Percentiles rank a stretch among this genome's conserved stretches.
Conservation (phyloP, 35 echinoderm and acorn worm species). For the Strongylocentrotus purpuratus region DNA sequence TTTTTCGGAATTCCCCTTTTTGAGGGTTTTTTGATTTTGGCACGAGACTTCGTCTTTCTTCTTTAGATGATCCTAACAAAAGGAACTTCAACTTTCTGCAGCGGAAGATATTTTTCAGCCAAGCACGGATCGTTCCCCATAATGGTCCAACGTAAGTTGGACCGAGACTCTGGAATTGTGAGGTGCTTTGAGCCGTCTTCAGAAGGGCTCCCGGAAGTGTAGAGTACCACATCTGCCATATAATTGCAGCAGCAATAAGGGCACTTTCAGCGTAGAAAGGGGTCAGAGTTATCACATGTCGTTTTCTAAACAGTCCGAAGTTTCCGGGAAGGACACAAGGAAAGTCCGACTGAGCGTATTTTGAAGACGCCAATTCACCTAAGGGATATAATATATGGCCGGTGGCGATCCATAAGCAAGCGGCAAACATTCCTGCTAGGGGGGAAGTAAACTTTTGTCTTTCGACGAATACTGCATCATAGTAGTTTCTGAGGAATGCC, state of each 20-base stretch:
- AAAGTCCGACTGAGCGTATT: neutral
- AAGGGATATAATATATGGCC: neutral
- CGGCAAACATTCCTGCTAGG: neutral
- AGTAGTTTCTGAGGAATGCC: neutral
- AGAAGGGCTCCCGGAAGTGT: neutral
- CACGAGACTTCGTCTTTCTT: neutral
- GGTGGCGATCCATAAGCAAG: neutral
- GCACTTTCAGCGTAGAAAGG: conserved; percentile 22
- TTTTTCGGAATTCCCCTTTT: neutral
- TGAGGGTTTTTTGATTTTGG: neutral
- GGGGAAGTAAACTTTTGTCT: neutral
- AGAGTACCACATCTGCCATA: neutral
- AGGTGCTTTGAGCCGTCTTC: neutral
- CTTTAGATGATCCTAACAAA: neutral
- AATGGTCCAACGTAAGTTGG: neutral
- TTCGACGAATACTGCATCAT: neutral
- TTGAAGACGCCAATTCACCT: neutral
- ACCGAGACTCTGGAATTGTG: neutral
- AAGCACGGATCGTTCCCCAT: neutral
- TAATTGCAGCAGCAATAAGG: neutral
- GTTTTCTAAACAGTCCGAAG: neutral
- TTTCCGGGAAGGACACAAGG: neutral
- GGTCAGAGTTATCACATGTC: neutral
- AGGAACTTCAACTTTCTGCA: neutral
- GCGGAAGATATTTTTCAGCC: neutral